Percentiles rank a stretch among this genome's conserved stretches.
phyloP scores from a whole-genome alignment of 2,113 vertebrate genomes.

The Laticauda laticaudata region DNA sequence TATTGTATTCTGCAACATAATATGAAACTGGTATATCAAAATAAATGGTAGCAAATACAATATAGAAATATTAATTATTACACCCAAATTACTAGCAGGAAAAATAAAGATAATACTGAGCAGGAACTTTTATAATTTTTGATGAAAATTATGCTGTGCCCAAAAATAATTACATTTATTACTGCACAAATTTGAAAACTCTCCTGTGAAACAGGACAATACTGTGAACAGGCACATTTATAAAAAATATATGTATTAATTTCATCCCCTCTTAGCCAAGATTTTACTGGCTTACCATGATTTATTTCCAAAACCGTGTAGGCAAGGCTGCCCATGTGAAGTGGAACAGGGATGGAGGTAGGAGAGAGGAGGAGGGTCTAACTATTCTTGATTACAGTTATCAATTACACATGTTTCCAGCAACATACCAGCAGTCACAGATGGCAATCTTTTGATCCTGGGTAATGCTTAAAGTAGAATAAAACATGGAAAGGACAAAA shows the following conservation, averaged over 20 bases:
- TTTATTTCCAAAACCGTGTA: conserved; percentile 30
- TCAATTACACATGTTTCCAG: neutral
- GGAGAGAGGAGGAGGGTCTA: neutral
- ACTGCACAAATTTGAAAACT: neutral
- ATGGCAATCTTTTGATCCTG: neutral
- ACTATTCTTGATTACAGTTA: conserved; percentile 16
- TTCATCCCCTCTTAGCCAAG: conserved; percentile 12
- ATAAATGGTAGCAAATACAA: neutral
- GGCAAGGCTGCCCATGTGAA: neutral
- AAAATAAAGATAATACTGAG: neutral
- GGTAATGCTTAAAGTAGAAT: neutral
- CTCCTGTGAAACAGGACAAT: neutral
- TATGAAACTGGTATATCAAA: neutral
- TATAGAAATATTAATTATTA: neutral
- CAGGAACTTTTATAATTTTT: neutral
- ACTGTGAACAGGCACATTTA: neutral
- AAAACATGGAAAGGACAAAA: neutral
- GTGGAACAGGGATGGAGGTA: neutral
- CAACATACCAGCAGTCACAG: no score
- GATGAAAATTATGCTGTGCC: neutral
- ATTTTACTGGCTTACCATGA: conserved; percentile 16
- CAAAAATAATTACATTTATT: conserved; percentile 6
- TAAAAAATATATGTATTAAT: neutral
- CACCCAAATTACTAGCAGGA: neutral
- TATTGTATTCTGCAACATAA: neutral